phyloP scores from a whole-genome alignment of 2,113 vertebrate species.

The Ceyx cyanopectus region DNA sequence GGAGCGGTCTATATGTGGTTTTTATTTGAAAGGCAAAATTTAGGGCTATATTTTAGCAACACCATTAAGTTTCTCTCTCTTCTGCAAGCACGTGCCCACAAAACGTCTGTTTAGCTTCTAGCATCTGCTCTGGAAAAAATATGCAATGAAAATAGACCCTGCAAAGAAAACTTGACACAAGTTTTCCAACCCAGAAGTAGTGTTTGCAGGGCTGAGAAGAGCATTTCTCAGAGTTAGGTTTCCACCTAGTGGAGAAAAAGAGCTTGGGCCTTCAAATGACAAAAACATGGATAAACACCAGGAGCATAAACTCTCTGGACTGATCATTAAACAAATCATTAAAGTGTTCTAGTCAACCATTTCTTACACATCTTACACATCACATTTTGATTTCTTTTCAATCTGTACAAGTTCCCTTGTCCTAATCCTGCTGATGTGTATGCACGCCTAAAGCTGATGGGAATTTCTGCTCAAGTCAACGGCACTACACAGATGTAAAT shows the following conservation, averaged over 20 bases:
- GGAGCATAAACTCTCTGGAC: neutral
- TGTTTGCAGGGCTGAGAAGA: neutral
- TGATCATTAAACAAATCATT: neutral
- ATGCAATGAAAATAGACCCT: neutral
- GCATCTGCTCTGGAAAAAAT: neutral
- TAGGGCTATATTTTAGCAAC: neutral
- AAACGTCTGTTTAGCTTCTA: neutral
- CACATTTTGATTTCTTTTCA: neutral
- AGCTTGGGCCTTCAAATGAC: neutral
- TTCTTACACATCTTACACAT: neutral
- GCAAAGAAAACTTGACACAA: neutral
- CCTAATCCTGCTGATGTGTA: neutral
- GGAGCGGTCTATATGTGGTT: rapidly evolving
- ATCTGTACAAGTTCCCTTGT: neutral
- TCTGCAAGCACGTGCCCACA: neutral
- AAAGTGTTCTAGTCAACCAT: neutral
- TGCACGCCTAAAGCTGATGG: neutral
- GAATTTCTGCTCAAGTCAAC: neutral
- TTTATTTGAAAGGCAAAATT: neutral
- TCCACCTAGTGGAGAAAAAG: slow-evolving; percentile 43
- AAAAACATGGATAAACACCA: neutral
- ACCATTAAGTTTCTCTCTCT: neutral
- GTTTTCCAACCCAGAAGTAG: neutral
- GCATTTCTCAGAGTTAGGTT: neutral
- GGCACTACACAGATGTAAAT: neutral